phyloP scores from a whole-genome alignment of 2,113 vertebrate genomes.

The Dasyprocta punctata region DNA sequence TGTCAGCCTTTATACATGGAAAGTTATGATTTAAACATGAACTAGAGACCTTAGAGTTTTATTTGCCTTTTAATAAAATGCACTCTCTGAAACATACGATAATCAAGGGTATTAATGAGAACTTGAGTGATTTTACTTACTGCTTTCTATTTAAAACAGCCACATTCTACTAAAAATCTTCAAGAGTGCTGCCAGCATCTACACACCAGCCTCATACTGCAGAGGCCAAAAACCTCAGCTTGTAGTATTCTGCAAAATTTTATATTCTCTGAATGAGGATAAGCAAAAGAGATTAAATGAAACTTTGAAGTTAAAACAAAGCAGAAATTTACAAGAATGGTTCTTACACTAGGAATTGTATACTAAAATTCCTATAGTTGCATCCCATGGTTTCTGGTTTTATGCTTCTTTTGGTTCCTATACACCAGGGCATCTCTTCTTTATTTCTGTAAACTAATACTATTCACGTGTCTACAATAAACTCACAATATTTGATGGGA shows the following conservation, averaged over 20 bases:
- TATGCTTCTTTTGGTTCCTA: slow-evolving; percentile 54
- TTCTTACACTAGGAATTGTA: slow-evolving; percentile 30
- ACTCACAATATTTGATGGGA: slow-evolving; percentile 45
- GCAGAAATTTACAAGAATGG: background rate
- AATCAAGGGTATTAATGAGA: background rate
- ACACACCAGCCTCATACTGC: background rate
- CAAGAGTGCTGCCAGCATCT: background rate
- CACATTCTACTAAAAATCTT: background rate
- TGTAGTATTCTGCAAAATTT: background rate
- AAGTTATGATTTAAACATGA: slow-evolving; percentile 38
- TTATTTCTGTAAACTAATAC: slow-evolving; percentile 69
- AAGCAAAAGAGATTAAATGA: background rate
- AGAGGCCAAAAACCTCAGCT: background rate
- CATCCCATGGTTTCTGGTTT: slow-evolving; percentile 7
- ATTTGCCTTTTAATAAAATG: slow-evolving; percentile 55
- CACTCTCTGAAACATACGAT: slow-evolving; percentile 4
- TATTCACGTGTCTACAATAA: slow-evolving; percentile 37
- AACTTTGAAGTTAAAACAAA: slow-evolving; percentile 46
- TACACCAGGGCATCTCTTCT: background rate
- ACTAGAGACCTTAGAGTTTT: slow-evolving; percentile 43
- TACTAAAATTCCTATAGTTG: background rate
- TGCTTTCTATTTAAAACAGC: background rate
- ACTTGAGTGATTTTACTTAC: slow-evolving; percentile 14
- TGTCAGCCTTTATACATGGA: background rate
- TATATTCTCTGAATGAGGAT: background rate